Evolutionary conservation across 2,797 vertebrate species (phyloP).

Genomic region (Cyclura pinguis): DNA sequence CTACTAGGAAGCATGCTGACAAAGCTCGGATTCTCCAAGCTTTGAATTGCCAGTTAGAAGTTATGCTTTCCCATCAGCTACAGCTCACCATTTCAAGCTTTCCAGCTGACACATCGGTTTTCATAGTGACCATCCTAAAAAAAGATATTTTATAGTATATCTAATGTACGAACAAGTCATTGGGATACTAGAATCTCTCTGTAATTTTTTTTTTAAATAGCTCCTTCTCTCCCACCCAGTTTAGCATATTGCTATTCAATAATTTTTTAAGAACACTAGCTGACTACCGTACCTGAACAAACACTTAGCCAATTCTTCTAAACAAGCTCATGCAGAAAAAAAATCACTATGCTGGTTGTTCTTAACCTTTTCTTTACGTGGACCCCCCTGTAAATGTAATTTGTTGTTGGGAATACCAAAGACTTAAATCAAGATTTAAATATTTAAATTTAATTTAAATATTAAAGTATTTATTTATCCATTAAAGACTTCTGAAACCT

Average conservation of each 20-base stretch:
- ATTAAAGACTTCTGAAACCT: no score
- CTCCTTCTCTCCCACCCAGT: background rate
- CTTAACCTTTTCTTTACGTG: no score
- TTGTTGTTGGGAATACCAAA: no score
- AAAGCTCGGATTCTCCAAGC: slow-evolving; percentile 71
- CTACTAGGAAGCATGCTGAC: slow-evolving; percentile 65
- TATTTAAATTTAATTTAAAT: no score
- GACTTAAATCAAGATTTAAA: no score
- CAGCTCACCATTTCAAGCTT: slow-evolving; percentile 69
- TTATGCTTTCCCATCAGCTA: slow-evolving; percentile 60
- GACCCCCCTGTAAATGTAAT: no score
- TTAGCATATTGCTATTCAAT: background rate
- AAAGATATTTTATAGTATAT: background rate
- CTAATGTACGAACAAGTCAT: background rate
- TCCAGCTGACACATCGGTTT: slow-evolving; percentile 73
- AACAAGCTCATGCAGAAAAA: background rate
- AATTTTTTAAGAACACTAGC: background rate
- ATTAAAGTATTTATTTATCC: no score
- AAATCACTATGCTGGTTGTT: no score
- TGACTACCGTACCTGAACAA: background rate
- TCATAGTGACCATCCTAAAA: background rate
- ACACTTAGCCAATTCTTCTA: background rate
- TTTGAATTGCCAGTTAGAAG: slow-evolving; percentile 60
- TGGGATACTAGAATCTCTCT: background rate
- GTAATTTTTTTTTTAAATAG: background rate